Evolutionary conservation across 2,797 vertebrate genomes (phyloP).

Genomic region (Pangasius krempfi): DNA sequence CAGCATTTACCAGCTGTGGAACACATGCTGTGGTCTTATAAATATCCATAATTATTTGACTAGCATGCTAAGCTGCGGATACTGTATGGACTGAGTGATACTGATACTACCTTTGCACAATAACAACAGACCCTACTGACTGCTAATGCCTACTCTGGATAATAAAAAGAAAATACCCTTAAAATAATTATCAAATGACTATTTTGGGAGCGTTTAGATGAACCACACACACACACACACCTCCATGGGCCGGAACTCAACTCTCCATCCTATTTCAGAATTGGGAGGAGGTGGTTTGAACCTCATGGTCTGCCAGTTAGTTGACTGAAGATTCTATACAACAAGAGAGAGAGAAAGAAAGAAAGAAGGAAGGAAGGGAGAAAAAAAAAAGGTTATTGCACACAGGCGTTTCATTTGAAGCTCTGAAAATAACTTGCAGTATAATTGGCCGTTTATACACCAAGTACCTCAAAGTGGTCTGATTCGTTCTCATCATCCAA

Average conservation of each 20-base stretch:
- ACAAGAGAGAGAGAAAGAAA: background rate
- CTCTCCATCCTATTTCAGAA: constrained; percentile 98
- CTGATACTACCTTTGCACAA: background rate
- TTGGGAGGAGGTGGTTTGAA: constrained; percentile 98
- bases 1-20: background rate
- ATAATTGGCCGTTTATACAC: background rate
- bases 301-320: constrained; percentile 99
- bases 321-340: constrained; percentile 94
- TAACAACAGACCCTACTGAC: background rate
- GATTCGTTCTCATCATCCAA: constrained; percentile 97
- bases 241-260: constrained; percentile 99
- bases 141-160: background rate
- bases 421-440: background rate
- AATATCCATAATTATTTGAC: background rate
- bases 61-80: background rate
- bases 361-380: too few species aligned
- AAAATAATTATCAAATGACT: background rate
- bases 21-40: background rate
- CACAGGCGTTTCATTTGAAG: background rate
- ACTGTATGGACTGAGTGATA: background rate
- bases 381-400: too few species aligned
- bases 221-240: constrained; percentile 66
- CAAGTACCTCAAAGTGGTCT: constrained; percentile 93
- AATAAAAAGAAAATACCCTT: background rate
- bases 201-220: background rate